Evolutionary conservation across 2,888 invertebrate species (phyloP).

Genomic region (Hypomecis punctinalis): DNA sequence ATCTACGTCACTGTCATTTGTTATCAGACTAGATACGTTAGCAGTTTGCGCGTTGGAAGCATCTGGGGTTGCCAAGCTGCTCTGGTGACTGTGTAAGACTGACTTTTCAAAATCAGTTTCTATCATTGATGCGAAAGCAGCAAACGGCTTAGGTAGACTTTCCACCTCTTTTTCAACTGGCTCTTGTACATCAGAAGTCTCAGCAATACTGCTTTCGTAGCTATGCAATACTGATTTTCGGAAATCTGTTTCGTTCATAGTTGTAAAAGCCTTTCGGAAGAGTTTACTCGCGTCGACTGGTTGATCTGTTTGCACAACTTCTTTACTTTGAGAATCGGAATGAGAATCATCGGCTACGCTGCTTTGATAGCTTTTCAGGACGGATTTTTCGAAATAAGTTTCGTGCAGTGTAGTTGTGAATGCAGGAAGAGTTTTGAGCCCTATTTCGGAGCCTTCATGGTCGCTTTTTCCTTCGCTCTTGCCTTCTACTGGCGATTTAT

Average conservation of each 20-base stretch:
- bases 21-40: constrained; percentile 68
- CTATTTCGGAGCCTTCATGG: constrained; percentile 46
- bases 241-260: constrained; percentile 61
- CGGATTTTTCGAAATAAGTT: constrained; percentile 64
- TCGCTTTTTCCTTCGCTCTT: constrained; percentile 53
- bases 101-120: constrained; percentile 65
- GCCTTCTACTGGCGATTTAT: constrained; percentile 67
- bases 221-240: constrained; percentile 68
- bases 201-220: constrained; percentile 60
- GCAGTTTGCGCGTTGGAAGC: constrained; percentile 42
- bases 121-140: constrained; percentile 55
- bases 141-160: constrained; percentile 48
- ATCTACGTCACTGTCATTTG: constrained; percentile 71
- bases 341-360: constrained; percentile 58
- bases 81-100: constrained; percentile 62
- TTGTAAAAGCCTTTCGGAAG: constrained; percentile 59
- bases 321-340: constrained; percentile 52
- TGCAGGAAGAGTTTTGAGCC: constrained; percentile 57
- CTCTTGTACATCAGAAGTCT: constrained; percentile 49
- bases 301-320: constrained; percentile 39
- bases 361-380: constrained; percentile 70
- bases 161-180: constrained; percentile 44
- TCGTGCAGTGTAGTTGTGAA: constrained; percentile 64
- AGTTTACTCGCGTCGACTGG: constrained; percentile 33
- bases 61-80: constrained; percentile 55